phyloP scores from a whole-genome alignment of 2,113 vertebrate genomes.

The Apodemus speciosus region DNA sequence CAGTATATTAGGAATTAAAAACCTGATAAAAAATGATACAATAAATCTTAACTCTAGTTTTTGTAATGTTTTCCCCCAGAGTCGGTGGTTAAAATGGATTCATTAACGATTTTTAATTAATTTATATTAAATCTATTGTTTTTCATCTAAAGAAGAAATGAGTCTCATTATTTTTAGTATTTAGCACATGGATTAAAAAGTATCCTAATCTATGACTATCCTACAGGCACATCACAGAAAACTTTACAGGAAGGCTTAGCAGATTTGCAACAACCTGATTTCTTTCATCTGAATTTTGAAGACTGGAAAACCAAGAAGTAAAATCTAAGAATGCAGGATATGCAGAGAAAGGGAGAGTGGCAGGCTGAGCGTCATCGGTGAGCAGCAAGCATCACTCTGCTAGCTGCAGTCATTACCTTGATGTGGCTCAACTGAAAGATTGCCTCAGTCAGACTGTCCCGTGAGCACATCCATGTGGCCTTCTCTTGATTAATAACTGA shows the following conservation, averaged over 20 bases:
- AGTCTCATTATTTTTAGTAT: not conserved
- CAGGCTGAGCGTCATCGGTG: not conserved
- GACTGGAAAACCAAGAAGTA: not conserved
- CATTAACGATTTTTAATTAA: constrained; percentile 42
- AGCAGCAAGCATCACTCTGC: not conserved
- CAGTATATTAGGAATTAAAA: constrained; percentile 26
- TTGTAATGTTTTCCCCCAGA: not conserved
- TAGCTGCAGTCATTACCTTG: not conserved
- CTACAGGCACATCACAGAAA: not conserved
- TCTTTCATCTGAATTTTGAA: constrained; percentile 28
- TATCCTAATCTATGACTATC: not conserved
- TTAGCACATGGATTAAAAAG: not conserved
- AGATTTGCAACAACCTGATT: constrained; percentile 3
- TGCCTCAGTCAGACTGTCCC: not conserved
- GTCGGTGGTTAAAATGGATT: not conserved
- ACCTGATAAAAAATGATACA: not conserved
- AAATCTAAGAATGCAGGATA: not conserved
- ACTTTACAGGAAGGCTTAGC: not conserved
- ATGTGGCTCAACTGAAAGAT: not conserved
- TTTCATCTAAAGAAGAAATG: not conserved
- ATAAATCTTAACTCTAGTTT: not conserved
- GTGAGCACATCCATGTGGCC: not conserved
- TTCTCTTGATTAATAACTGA: not conserved
- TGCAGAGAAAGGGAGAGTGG: not conserved
- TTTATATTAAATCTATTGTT: not conserved